Evolutionary conservation across 2,797 vertebrate species (phyloP).

Genomic region (Thamnophis elegans): DNA sequence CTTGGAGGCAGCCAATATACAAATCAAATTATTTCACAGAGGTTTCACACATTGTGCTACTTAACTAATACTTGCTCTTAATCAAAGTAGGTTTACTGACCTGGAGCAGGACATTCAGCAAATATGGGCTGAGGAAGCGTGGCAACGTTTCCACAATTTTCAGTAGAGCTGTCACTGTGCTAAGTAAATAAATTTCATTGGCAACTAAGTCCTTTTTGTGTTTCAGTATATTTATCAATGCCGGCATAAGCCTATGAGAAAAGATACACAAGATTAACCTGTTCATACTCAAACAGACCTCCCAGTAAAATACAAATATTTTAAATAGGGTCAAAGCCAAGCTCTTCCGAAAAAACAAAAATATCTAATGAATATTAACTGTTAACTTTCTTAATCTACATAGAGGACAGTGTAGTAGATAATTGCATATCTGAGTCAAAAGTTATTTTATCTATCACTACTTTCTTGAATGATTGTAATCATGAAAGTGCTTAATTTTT

Average conservation of each 20-base stretch:
- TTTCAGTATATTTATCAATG: constrained; percentile 76
- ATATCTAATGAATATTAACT: not conserved
- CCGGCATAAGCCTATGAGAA: constrained; percentile 84
- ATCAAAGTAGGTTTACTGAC: constrained; percentile 53
- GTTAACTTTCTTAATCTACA: not conserved
- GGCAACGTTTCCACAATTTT: constrained; percentile 85
- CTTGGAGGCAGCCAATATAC: constrained; percentile 61
- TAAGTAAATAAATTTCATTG: constrained; percentile 88
- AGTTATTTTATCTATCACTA: not conserved
- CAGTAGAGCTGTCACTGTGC: constrained; percentile 85
- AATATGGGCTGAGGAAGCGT: constrained; percentile 92
- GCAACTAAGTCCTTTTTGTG: constrained; percentile 78
- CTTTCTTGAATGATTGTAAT: not conserved
- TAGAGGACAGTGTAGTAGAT: not conserved
- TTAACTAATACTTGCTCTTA: not conserved
- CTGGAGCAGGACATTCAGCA: constrained; percentile 79
- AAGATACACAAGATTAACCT: constrained; percentile 14
- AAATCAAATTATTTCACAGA: constrained; percentile 1
- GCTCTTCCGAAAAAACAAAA: not conserved
- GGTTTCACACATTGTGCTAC: not conserved
- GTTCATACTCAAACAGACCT: not conserved
- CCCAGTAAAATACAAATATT: not conserved
- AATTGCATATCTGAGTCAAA: not conserved
- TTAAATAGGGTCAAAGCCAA: not conserved
- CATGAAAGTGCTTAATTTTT: not conserved